A percentile compares a stretch with the other conserved stretches of the same genome.
Conservation (phyloP, 2,888 invertebrate genomes). For the Pseudoips prasinana region DNA sequence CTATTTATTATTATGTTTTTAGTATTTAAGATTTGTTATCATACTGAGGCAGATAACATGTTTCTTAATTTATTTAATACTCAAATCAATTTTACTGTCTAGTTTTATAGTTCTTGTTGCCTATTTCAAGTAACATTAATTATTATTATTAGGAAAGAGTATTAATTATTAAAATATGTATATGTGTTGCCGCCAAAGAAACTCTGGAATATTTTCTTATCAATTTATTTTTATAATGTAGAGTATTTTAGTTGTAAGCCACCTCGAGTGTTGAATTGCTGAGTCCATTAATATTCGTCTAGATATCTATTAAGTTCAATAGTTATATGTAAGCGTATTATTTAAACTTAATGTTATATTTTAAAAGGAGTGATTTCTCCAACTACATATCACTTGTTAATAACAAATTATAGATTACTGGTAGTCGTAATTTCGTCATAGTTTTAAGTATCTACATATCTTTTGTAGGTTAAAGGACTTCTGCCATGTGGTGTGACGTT, state of each 20-base stretch:
- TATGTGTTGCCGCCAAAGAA: conserved; percentile 56
- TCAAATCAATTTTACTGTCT: too few relatives aligned
- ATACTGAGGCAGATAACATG: too few relatives aligned
- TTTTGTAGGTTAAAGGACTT: conserved; percentile 47
- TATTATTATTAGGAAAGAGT: conserved; percentile 30
- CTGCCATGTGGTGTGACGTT: conserved; percentile 42
- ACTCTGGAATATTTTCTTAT: conserved; percentile 58
- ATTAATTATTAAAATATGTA: conserved; percentile 40
- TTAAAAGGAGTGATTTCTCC: conserved; percentile 74
- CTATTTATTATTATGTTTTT: too few relatives aligned
- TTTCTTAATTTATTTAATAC: too few relatives aligned
- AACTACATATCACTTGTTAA: conserved; percentile 81
- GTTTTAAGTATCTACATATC: conserved; percentile 37
- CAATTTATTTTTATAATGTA: conserved; percentile 64
- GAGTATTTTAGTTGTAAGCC: conserved; percentile 71
- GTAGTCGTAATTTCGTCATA: conserved; percentile 74
- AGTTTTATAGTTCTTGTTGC: neutral
- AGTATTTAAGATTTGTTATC: too few relatives aligned
- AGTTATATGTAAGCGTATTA: conserved; percentile 56
- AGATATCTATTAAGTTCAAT: conserved; percentile 58
- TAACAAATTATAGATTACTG: conserved; percentile 73
- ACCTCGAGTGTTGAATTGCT: conserved; percentile 74
- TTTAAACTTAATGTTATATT: conserved; percentile 66
- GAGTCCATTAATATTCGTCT: conserved; percentile 61
- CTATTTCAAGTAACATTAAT: conserved; percentile 7